Base-by-base conservation (phyloP, 2,113 vertebrate genomes). In the Athene noctua region DNA sequence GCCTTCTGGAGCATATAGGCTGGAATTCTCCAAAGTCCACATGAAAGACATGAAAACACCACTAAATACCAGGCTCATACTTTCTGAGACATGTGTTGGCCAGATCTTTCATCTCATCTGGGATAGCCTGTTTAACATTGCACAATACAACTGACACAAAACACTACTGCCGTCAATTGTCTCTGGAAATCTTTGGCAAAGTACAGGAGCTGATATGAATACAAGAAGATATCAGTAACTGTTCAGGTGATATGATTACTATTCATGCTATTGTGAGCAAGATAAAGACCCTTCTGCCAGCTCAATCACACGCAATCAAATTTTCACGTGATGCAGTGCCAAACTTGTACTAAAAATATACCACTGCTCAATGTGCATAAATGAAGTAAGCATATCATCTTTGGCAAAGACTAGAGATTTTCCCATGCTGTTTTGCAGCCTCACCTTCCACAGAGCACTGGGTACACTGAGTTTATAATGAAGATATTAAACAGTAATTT, bases 21-120 rank as follows among this genome's bases (percentile, higher is more conserved):
- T 92, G 94, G 93, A 97, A 97, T 96, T 96, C 80, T 89, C 80
- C 83, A 4, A 96, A 96, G 89, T 96, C 91, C 91, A 96, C 96
- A 97, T 96, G 89, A 96, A 97, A 96, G 94, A 89, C 4, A 4
- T 38, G 68, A 91, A 97, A 92, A 91, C 87, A 94, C 81, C 85
- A 75, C 81, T 79, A 91, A 94, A 96, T 94, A 86, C 51, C 83
- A 91, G 47, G 47, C 72, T 95, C 29, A 79, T 75, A 81, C 73
- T 94, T 94, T 86, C 75, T n/a, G 61, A 92, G 79, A 96, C 96
- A 96, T 97, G 83, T 97, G 95, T 52, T 63, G 77, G 47, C 93
- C 96, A 97, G 95, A 96, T 72, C 77, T 78, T 84, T 62, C 68
- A 89, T 59, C 65, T 96, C 77, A 66, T 91, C 52, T 89, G 68